Conservation (phyloP, 2,888 invertebrate genomes). For the Diplolepis rosae region DNA sequence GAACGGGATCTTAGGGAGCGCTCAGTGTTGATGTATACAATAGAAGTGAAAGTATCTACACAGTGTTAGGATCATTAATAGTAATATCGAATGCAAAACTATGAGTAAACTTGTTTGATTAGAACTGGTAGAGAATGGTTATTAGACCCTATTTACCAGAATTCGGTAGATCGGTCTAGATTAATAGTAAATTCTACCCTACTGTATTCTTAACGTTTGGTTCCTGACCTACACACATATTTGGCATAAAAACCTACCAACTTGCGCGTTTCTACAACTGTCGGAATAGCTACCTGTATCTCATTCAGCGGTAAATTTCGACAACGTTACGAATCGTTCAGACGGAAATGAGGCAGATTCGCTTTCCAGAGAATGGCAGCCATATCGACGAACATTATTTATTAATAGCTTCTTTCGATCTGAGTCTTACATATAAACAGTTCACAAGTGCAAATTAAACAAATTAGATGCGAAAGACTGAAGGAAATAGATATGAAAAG, state of each 20-base stretch:
- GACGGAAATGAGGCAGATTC: constrained; percentile 34
- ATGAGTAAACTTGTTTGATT: constrained; percentile 43
- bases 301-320: constrained; percentile 23
- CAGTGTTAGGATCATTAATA: constrained; percentile 26
- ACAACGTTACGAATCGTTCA: constrained; percentile 32
- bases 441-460: background rate
- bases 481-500: constrained; percentile 29
- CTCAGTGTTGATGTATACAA: background rate
- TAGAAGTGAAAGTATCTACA: constrained; percentile 12
- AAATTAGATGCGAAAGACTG: no score
- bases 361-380: constrained; percentile 42
- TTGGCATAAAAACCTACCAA: constrained; percentile 71
- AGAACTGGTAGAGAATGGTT: constrained; percentile 53
- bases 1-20: constrained; percentile 1
- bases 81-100: constrained; percentile 36
- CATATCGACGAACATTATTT: constrained; percentile 35
- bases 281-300: constrained; percentile 29
- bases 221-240: constrained; percentile 65
- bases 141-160: constrained; percentile 64
- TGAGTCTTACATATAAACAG: background rate
- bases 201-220: constrained; percentile 44
- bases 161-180: constrained; percentile 55
- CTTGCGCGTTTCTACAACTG: constrained; percentile 53
- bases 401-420: background rate
- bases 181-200: constrained; percentile 39